phyloP scores from a whole-genome alignment of 1,140 invertebrate species.

The Panonychus citri region DNA sequence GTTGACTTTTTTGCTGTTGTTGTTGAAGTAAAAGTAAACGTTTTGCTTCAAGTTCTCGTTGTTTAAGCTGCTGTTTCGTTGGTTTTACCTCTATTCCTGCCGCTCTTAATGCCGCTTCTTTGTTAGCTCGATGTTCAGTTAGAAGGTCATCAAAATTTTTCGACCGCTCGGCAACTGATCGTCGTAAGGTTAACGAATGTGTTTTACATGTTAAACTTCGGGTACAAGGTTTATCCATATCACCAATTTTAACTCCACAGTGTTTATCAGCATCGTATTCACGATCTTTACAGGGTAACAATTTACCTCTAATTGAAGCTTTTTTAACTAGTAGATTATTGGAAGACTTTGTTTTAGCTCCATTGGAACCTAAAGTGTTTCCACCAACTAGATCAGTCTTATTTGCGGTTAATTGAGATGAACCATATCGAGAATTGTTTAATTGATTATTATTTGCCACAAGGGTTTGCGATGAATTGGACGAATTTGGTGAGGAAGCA shows the following conservation, averaged over 20 bases:
- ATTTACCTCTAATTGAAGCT: slow-evolving; percentile 10
- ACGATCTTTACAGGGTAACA: slow-evolving; percentile 35
- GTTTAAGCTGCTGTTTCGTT: slow-evolving; percentile 4
- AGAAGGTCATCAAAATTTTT: slow-evolving; percentile 55
- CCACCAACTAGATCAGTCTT: too few relatives aligned
- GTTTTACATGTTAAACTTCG: slow-evolving; percentile 59
- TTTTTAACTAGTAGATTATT: background rate
- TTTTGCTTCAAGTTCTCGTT: slow-evolving; percentile 19
- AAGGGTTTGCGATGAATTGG: background rate
- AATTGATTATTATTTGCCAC: too few relatives aligned
- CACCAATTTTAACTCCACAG: slow-evolving; percentile 44
- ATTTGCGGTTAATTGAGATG: too few relatives aligned
- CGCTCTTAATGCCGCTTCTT: slow-evolving; percentile 22
- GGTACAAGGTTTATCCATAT: slow-evolving; percentile 45
- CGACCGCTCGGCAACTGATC: slow-evolving; percentile 43
- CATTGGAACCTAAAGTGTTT: too few relatives aligned
- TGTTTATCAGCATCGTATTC: slow-evolving; percentile 57
- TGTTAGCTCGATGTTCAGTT: slow-evolving; percentile 43
- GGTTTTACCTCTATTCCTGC: slow-evolving; percentile 1
- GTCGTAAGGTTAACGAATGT: slow-evolving; percentile 44
- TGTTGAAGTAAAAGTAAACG: slow-evolving; percentile 32
- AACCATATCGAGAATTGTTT: too few relatives aligned
- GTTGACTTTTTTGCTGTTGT: slow-evolving; percentile 44
- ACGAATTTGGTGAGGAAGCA: background rate
- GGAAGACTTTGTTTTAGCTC: too few relatives aligned